Conservation (phyloP, 2,113 vertebrate genomes). For the Aptenodytes forsteri region DNA sequence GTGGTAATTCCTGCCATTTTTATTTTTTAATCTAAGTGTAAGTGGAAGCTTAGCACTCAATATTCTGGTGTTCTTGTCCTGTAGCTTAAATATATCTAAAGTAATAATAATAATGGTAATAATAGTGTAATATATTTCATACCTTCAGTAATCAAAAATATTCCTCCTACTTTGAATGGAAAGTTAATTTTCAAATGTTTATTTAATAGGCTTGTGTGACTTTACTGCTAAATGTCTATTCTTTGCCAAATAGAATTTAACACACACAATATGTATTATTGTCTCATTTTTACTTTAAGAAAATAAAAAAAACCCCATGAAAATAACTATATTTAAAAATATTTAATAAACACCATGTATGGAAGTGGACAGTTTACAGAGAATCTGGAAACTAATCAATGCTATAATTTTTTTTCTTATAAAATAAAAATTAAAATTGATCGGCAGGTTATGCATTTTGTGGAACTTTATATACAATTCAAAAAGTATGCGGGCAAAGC, state of each 20-base stretch:
- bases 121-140: background rate
- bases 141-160: background rate
- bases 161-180: background rate
- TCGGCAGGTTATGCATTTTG: background rate
- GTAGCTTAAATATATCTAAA: background rate
- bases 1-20: background rate
- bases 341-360: background rate
- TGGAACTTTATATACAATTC: rapidly evolving
- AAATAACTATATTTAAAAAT: background rate
- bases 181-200: background rate
- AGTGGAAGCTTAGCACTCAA: background rate
- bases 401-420: background rate
- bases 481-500: background rate
- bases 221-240: background rate
- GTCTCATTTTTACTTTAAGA: background rate
- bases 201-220: background rate
- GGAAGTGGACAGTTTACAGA: background rate
- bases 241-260: background rate
- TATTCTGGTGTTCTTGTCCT: background rate
- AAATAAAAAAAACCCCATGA: rapidly evolving
- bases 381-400: background rate
- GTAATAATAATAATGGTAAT: background rate
- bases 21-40: background rate
- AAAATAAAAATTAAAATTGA: background rate
- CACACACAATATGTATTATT: background rate